These are phyloP conservation scores for Sebastolobus altivelis DNA, from an alignment of 2,797 vertebrate genomes.

Conservation along the genomic window DNA sequence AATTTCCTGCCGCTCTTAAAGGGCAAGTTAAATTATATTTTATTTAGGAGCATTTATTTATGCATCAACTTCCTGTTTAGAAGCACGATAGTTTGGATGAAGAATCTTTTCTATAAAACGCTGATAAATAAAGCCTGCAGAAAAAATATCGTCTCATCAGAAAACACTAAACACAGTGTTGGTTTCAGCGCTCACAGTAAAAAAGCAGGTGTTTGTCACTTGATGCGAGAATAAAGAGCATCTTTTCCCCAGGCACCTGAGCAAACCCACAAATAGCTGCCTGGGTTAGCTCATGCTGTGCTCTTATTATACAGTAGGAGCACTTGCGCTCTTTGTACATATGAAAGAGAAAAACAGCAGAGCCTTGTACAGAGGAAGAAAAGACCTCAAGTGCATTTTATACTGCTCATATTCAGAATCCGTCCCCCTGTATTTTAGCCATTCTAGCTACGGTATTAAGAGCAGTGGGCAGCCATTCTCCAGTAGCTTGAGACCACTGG, in stretches of 20 bases:
- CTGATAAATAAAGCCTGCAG: background rate
- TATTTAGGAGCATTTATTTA: slow-evolving; percentile 2
- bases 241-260: slow-evolving; percentile 20
- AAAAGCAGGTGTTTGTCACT: slow-evolving; percentile 36
- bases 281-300: slow-evolving; percentile 18
- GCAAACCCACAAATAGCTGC: slow-evolving; percentile 30
- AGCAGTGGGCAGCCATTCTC: background rate
- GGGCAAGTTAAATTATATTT: background rate
- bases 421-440: background rate
- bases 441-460: background rate
- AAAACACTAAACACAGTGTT: background rate
- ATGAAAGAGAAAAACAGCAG: slow-evolving; percentile 9
- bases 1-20: slow-evolving; percentile 4
- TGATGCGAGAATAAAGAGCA: slow-evolving; percentile 26
- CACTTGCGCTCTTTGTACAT: background rate
- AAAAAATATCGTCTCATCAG: slow-evolving; percentile 9
- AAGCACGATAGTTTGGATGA: background rate
- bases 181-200: background rate
- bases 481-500: background rate
- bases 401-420: background rate
- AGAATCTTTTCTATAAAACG: background rate
- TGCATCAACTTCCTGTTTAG: background rate
- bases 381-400: background rate
- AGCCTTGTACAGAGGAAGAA: background rate
- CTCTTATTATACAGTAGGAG: slow-evolving; percentile 16